phyloP scores from a whole-genome alignment of 37 sponge, comb jelly and placozoan genomes.

The Tethya wilhelma region DNA sequence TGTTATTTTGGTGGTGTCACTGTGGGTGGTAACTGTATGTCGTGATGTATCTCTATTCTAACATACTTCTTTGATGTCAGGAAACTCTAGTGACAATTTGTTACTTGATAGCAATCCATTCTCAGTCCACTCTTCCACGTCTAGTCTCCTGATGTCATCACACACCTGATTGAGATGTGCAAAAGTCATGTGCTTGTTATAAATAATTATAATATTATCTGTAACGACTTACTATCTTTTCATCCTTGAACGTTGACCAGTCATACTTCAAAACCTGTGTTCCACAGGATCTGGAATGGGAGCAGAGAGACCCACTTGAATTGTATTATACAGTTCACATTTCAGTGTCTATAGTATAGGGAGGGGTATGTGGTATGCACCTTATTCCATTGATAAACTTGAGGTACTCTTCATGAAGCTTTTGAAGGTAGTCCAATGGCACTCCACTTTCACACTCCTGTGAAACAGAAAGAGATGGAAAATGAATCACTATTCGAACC shows the following conservation, averaged over 20 bases:
- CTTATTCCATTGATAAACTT: constrained; percentile 44
- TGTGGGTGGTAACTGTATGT: no score
- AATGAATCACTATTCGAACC: neutral
- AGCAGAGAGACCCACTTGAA: neutral
- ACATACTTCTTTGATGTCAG: no score
- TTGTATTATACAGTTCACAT: neutral
- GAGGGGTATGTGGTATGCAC: constrained; percentile 11
- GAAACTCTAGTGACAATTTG: no score
- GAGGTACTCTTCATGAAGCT: constrained; percentile 68
- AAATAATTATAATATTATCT: neutral
- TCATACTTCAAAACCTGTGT: constrained; percentile 41
- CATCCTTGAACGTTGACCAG: constrained; percentile 65
- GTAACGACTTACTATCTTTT: constrained; percentile 19
- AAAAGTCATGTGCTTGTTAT: neutral
- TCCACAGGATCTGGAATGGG: constrained; percentile 31
- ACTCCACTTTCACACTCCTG: constrained; percentile 88
- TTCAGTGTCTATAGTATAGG: no score
- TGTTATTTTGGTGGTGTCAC: no score
- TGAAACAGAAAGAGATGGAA: constrained; percentile 6
- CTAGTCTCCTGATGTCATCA: neutral
- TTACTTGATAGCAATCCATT: neutral
- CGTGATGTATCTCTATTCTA: no score
- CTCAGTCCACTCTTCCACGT: neutral
- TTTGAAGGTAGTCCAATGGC: constrained; percentile 76
- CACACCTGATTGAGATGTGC: neutral